These are phyloP conservation scores for Vireo altiloquus DNA, from an alignment of 2,113 vertebrate species.

Conservation along the genomic window DNA sequence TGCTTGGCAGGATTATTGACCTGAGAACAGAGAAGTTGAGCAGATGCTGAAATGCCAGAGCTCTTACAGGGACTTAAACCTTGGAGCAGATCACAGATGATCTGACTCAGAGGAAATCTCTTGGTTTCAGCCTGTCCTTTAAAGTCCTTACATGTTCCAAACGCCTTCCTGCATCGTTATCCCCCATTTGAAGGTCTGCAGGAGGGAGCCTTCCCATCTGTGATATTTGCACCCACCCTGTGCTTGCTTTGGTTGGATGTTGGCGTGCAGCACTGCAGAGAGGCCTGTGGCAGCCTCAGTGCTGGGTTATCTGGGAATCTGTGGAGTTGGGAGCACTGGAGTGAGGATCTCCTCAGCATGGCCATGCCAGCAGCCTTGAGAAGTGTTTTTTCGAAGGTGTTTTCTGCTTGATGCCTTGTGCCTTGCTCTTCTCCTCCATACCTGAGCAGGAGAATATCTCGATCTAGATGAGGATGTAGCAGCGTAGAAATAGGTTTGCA, in stretches of 20 bases:
- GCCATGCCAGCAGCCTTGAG: rapidly evolving
- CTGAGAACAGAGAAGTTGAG: neutral
- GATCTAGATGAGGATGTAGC: neutral
- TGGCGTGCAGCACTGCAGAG: neutral
- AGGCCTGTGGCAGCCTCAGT: neutral
- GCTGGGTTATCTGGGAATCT: rapidly evolving
- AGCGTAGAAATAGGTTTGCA: neutral
- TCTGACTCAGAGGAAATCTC: neutral
- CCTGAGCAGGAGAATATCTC: neutral
- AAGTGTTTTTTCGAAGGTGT: neutral
- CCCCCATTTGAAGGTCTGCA: neutral
- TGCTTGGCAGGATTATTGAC: neutral
- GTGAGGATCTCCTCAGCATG: rapidly evolving
- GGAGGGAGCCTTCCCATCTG: neutral
- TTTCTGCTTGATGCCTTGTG: rapidly evolving
- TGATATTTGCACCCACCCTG: too few relatives aligned
- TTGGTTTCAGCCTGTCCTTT: neutral
- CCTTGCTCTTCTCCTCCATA: neutral
- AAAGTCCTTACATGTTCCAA: neutral
- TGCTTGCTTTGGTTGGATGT: neutral
- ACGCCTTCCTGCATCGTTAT: rapidly evolving
- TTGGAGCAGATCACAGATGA: neutral
- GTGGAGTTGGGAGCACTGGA: neutral
- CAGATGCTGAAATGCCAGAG: neutral
- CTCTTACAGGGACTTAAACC: neutral